Evolutionary conservation across 2,888 invertebrate genomes (phyloP).

Genomic region (Tachina fera): DNA sequence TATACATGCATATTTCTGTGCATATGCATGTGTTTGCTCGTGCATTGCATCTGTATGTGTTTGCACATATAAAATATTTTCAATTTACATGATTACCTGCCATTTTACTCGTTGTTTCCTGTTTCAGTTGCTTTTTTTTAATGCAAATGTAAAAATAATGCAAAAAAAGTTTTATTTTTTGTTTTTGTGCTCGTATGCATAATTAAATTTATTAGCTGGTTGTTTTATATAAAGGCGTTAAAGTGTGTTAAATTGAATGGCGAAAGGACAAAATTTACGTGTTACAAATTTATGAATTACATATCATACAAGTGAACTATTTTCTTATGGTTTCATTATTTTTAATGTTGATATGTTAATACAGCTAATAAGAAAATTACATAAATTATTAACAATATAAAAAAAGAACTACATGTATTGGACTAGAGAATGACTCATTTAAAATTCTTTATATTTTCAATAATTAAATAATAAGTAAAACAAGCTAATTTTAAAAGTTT

Average conservation of each 20-base stretch:
- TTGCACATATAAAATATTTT: slow-evolving; percentile 5
- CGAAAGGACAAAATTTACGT: too few species aligned
- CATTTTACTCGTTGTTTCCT: not conserved
- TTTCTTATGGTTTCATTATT: too few species aligned
- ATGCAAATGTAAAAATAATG: not conserved
- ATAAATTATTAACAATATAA: too few species aligned
- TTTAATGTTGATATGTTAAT: too few species aligned
- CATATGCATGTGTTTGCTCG: not conserved
- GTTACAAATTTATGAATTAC: not conserved
- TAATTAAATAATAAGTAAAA: too few species aligned
- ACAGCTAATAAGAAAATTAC: too few species aligned
- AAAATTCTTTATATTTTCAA: too few species aligned
- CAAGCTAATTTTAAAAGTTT: too few species aligned
- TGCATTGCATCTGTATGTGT: not conserved
- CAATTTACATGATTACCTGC: slow-evolving; percentile 37
- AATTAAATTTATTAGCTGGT: slow-evolving; percentile 11
- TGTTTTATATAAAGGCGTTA: slow-evolving; percentile 24
- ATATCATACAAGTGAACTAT: too few species aligned
- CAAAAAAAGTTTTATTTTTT: not conserved
- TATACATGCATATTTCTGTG: too few species aligned
- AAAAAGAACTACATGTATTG: too few species aligned
- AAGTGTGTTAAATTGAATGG: not conserved
- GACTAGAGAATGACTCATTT: too few species aligned
- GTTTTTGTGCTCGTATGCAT: not conserved
- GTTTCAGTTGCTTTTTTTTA: not conserved